Evolutionary conservation across 2,113 vertebrate species (phyloP), one percentile per base, ranked within the genome.

Genomic region (Eulemur macaco): DNA sequence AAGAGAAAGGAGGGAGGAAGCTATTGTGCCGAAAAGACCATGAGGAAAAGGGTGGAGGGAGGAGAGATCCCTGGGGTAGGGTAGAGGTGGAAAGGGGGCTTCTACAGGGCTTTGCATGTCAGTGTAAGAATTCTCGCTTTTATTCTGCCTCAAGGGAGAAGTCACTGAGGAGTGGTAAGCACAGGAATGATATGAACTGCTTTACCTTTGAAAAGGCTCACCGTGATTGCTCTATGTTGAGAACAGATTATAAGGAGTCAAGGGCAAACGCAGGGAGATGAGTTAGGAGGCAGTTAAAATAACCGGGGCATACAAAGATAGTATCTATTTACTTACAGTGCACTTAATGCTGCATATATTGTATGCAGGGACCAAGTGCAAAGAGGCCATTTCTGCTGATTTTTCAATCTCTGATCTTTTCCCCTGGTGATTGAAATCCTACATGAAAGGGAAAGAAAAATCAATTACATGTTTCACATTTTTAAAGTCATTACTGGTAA

Each of bases 141-240:
- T 45, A 37, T 50, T 91, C 39, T 60, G 15, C 21, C 0, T 1
- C 0, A 80, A 18, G 42, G 13, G 50, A 87, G 84, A 95, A 81
- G 71, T 23, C 13, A 0, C 60, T 27, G 60, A 69, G 34, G 31
- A 58, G 8, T 29, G 11, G 74, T 56, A n/a, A 68, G 42, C 18
- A 9, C 47, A n/a, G 39, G 17, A 74, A n/a, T 69, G 60, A 63
- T 68, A 45, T 2, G 50, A 68, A 66, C n/a, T 64, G 15, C 66
- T 63, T 93, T 91, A 31, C 42, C 68, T 71, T 77, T 86, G 92
- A n/a, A 47, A 73, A 91, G 93, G 11, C 81, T 84, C 52, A 9
- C 63, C 71, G 0, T 81, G 89, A 58, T 52, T 31, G n/a, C 73
- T 66, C 4, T 68, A 27, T 60, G 20, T 9, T 76, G 64, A 89